Evolutionary conservation across 2,888 invertebrate genomes (phyloP), one percentile per base, ranked within the genome.

Genomic region (Heliconius cydno): DNA sequence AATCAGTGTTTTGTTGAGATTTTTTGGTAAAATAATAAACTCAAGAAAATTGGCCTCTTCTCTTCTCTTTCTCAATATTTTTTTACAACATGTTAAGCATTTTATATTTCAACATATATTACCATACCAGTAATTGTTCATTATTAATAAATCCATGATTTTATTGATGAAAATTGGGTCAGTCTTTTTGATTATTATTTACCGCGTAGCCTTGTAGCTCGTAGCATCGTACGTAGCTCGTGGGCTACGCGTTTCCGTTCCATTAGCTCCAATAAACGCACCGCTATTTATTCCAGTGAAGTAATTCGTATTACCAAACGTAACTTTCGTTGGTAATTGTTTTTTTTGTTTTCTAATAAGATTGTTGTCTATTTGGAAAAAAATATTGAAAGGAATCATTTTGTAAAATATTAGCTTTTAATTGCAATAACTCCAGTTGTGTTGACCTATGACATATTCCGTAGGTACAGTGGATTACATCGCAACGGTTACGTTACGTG

Each of bases 181-280:
- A 80, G 63, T 52, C 57, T 70, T 70, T 77, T 73, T 57, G 67
- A 77, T 80, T 77, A 77, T 80, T 77, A 80, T 77, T 77, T 77
- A 73, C 67, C 79, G 52, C 76, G 81, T 76, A 78, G 78, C 80
- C 46, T 46, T 65, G 80, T 78, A 76, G 80, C 79, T 79, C 72
- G 74, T 77, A 80, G 82, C 84, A 85, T 84, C 85, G 86, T 85
- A 84, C 81, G 84, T 86, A 85, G 80, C 79, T 76, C 81, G 81
- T 77, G 81, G 80, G 76, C 80, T 80, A 75, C 80, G 57, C 79
- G 82, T 80, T 81, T 81, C 83, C 80, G 78, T 79, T 80, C 82
- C 82, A 82, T 82, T 83, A 81, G 78, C 76, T 77, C 74, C 82
- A 80, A 81, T 81, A 82, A 80, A 82, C 79, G 80, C 78, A 81